These are phyloP conservation scores for Orestias chungarensis DNA, from an alignment of 2,797 vertebrate genomes.

Conservation along the genomic window DNA sequence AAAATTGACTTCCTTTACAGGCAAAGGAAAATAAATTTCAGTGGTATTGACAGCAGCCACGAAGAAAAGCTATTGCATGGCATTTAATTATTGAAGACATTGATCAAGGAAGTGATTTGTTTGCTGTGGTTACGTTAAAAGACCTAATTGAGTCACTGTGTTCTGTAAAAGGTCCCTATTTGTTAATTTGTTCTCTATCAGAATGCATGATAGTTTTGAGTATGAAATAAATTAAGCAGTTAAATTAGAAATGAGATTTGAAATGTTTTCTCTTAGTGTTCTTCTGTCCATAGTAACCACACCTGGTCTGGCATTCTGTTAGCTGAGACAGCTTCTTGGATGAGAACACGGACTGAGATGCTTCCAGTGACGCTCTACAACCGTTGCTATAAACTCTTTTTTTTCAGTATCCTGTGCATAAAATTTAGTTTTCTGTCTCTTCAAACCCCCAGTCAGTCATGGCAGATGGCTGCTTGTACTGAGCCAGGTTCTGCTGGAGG, in stretches of 20 bases:
- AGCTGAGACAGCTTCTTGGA: too few species aligned
- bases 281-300: too few species aligned
- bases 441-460: too few species aligned
- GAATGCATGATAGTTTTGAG: conserved; percentile 40
- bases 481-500: too few species aligned
- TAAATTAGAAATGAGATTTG: conserved; percentile 32
- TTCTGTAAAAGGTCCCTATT: conserved; percentile 71
- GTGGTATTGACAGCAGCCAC: conserved; percentile 81
- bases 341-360: too few species aligned
- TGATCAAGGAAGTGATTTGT: conserved; percentile 86
- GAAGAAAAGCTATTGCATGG: conserved; percentile 83
- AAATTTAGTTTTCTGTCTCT: too few species aligned
- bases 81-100: conserved; percentile 90
- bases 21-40: conserved; percentile 81
- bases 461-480: too few species aligned
- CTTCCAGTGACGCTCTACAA: too few species aligned
- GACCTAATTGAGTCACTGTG: conserved; percentile 76
- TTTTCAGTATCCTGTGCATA: too few species aligned
- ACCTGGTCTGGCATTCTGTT: too few species aligned
- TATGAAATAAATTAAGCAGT: conserved; percentile 28
- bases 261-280: too few species aligned
- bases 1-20: conserved; percentile 89
- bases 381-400: too few species aligned
- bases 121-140: conserved; percentile 75
- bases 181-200: conserved; percentile 68